phyloP scores from a whole-genome alignment of 2,888 invertebrate genomes.

The Romanomermis culicivorax region DNA sequence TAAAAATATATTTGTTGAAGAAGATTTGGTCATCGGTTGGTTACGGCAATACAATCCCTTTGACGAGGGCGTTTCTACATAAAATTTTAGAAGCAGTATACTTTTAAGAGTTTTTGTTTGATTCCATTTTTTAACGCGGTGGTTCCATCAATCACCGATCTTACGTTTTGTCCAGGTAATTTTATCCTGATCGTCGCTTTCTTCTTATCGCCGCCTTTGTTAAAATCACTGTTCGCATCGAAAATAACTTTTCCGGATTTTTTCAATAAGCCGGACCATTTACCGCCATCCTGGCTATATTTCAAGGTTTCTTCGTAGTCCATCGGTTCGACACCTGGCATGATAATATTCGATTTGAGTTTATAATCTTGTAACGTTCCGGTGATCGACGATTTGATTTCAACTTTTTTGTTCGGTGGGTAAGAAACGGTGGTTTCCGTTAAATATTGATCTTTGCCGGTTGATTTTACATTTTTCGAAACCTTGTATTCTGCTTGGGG shows the following conservation, averaged over 20 bases:
- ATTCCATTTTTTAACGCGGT: no score
- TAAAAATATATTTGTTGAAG: no score
- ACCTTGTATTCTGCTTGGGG: neutral
- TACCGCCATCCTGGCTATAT: neutral
- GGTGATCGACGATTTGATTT: neutral
- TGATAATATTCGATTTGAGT: neutral
- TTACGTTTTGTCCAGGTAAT: neutral
- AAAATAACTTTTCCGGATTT: neutral
- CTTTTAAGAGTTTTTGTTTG: no score
- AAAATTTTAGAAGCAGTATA: no score
- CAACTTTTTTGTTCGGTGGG: neutral
- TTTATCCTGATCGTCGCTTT: neutral
- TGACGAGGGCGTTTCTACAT: no score
- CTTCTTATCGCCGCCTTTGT: no score
- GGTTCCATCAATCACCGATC: no score
- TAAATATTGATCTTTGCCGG: neutral
- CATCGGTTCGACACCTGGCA: neutral
- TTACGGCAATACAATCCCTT: no score
- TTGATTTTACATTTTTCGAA: neutral
- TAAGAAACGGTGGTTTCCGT: neutral
- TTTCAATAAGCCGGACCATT: neutral
- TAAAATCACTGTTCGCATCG: neutral
- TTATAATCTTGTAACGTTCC: neutral
- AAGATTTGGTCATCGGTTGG: no score
- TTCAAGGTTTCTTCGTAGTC: neutral